Evolutionary conservation across 2,113 vertebrate species (phyloP).

Genomic region (Siniperca chuatsi): DNA sequence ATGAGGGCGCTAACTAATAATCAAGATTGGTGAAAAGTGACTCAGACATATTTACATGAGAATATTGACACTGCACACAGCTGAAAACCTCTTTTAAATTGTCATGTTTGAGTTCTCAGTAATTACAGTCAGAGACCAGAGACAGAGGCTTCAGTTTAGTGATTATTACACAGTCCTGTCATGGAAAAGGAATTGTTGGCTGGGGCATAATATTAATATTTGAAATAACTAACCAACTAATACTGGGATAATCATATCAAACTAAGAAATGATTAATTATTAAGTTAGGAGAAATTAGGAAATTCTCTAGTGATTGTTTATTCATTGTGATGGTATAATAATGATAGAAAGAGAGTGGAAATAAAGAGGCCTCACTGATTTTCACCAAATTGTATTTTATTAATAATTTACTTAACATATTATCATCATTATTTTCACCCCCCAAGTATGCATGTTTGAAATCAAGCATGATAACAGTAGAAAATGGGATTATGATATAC

Average conservation of each 20-base stretch:
- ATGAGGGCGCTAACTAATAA: neutral
- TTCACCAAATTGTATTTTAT: neutral
- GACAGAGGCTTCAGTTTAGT: neutral
- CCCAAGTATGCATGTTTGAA: neutral
- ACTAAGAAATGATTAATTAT: neutral
- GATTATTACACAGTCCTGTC: neutral
- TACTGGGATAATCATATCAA: neutral
- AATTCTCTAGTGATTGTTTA: neutral
- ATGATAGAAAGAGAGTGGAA: neutral
- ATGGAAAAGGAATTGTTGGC: neutral
- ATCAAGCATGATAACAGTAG: neutral
- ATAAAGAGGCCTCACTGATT: neutral
- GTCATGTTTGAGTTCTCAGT: neutral
- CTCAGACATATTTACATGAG: neutral
- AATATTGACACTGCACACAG: neutral
- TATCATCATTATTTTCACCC: neutral
- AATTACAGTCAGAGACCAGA: neutral
- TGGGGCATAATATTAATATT: neutral
- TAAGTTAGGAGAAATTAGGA: neutral
- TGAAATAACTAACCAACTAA: neutral
- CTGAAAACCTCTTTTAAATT: neutral
- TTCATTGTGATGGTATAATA: neutral
- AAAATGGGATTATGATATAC: neutral
- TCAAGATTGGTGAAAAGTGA: neutral
- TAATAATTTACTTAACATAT: neutral